Base-by-base conservation (phyloP, 2,888 invertebrate genomes). In the Ornithoptera alexandrae region DNA sequence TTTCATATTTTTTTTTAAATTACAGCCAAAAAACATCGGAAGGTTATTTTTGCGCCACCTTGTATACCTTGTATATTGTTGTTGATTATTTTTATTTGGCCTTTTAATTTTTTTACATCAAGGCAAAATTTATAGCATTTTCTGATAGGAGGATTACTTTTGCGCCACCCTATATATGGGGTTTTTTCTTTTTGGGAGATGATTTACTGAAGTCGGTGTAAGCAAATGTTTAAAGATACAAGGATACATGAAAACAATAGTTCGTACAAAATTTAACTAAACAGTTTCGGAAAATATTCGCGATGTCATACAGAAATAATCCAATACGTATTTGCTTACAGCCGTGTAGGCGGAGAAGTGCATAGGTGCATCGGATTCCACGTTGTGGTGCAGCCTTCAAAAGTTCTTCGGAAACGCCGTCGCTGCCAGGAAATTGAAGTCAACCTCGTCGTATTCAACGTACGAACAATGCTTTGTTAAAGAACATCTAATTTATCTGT, bases 401-500 rank as follows among this genome's bases (percentile, higher is more conserved):
- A 91, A 90, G 89, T 91, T 92, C 78, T 77, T 84, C 86, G 86
- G 88, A 83, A 85, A 81, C 81, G 77, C 75, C 80, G 81, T 80
- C 84, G 81, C 79, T 80, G 74, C 78, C 89, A 91, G 92, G 92
- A 92, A 92, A 92, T 92, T 92, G 92, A 91, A 92, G 90, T 89
- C 90, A 90, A 50, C 87, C 87, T 88, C 84, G 78, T 78, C 78
- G 79, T 74, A 81, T 84, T 82, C 84, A 81, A 76, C 80, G 79
- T 80, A 82, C 81, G 83, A 89, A 89, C 90, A 89, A 87, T 87
- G 91, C 91, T 89, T 88, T 89, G 88, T 85, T 89, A 90, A 91
- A 90, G 90, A 90, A 90, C 87, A 86, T 90, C 86, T 89, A 88
- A 90, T 90, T 90, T 88, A 90, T 90, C 90, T 89, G 82, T 78